Evolutionary conservation across 30 jellyfish, hydroid and myxozoan genomes (phyloP), one percentile per base, ranked within the genome.

Genomic region (Aurelia sp.): DNA sequence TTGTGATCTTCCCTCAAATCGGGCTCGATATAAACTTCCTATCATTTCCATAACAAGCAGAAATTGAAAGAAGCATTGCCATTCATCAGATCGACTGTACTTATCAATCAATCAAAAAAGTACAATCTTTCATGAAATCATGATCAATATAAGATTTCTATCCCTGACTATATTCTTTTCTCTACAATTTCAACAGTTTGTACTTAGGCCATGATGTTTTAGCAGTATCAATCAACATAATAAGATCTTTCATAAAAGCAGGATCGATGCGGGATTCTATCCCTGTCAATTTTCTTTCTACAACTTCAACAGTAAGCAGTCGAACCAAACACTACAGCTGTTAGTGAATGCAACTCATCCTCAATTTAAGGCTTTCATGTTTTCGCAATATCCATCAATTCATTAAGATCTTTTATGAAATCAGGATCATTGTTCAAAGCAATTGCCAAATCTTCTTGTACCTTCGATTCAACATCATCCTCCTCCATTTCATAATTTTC

Each of bases 391-490:
- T 76, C 72, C 86, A 76, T 76, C 53, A 76, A 62, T 44, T 76
- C 86, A 76, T 59, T 76, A 3, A 76, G 60, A 62, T 76, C 86
- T 62, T 76, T 76, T 77, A 76, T 76, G 22, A 76, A 76, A 20
- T 76, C 86, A 33, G 86, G 86, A 76, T 76, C 86, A 40, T 40
- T 76, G 30, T 76, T 76, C 65, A 76, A 60, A 21, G 86, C 86
- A 76, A 76, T 60, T 5, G 65, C 86, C 15, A 76, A 62, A 11
- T 76, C 86, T 33, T 76, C 86, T 48, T 55, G 85, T 3, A 19
- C 86, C 4, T 76, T 35, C 10, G 86, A 30, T n/a, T 31, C 76
- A 18, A 7, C 76, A 18, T n/a, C 76, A 18, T 19, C 60, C n/a
- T 27, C 86, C 13, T 58, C 30, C 23, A 68, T 47, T 17, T 58